Conservation (phyloP, 2,113 vertebrate genomes). For the Addax nasomaculatus region DNA sequence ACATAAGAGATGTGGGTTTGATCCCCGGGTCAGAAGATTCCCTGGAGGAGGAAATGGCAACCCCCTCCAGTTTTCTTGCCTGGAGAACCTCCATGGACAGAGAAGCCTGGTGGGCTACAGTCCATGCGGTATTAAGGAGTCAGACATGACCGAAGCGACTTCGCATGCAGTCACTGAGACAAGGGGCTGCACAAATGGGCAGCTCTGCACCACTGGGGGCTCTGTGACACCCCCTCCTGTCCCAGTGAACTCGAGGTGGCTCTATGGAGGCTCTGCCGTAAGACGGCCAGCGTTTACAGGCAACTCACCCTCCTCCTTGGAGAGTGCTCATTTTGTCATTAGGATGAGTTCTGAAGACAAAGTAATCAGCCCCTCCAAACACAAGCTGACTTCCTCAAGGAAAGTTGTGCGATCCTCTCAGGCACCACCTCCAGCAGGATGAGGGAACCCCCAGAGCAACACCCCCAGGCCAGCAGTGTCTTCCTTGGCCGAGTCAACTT, state of each 20-base stretch:
- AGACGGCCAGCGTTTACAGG: background rate
- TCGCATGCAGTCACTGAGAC: background rate
- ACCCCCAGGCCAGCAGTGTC: background rate
- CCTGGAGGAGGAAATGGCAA: background rate
- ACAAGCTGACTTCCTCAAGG: background rate
- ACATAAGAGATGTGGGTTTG: background rate
- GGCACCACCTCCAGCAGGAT: background rate
- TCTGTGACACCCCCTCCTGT: no score
- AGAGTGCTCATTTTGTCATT: background rate
- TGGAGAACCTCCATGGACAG: background rate
- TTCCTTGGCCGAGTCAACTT: background rate
- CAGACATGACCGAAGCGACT: background rate
- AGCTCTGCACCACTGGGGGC: no score
- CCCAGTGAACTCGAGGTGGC: background rate
- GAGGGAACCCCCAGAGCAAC: background rate
- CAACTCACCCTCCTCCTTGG: background rate
- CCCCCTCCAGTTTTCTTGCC: background rate
- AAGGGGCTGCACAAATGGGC: background rate
- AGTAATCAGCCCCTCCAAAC: background rate
- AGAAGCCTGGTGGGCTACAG: background rate
- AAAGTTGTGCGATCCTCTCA: background rate
- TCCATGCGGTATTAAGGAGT: background rate
- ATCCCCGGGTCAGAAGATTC: background rate
- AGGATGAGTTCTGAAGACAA: background rate
- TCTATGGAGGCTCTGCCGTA: background rate